Evolutionary conservation across 2,113 vertebrate species (phyloP).

Genomic region (Brachyhypopomus gauderio): DNA sequence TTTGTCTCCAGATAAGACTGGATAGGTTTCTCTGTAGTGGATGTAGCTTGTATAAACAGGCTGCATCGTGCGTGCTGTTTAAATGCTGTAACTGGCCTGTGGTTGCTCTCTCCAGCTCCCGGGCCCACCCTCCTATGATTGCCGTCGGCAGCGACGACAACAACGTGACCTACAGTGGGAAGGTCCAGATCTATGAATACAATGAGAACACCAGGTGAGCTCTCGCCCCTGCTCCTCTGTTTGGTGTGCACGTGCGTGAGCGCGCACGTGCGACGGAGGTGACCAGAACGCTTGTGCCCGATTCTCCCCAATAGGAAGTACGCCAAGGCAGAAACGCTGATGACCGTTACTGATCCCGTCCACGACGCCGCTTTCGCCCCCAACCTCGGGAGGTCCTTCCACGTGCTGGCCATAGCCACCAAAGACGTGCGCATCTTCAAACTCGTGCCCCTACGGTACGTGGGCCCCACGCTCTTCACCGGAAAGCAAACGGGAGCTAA

Average conservation of each 20-base stretch:
- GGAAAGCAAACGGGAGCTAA: too few species aligned
- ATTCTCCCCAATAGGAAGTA: constrained; percentile 82
- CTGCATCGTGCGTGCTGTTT: too few species aligned
- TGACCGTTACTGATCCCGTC: constrained; percentile 93
- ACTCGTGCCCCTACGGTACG: constrained; percentile 89
- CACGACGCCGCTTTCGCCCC: constrained; percentile 96
- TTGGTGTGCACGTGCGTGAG: too few species aligned
- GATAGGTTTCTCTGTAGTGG: too few species aligned
- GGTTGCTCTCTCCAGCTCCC: constrained; percentile 75
- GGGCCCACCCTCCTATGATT: constrained; percentile 94
- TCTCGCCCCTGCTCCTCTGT: too few species aligned
- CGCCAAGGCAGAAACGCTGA: constrained; percentile 92
- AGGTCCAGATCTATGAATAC: constrained; percentile 98
- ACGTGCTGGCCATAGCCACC: constrained; percentile 93
- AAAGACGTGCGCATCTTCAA: constrained; percentile 98
- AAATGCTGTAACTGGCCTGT: background rate
- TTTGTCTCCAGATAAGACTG: too few species aligned
- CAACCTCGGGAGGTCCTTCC: constrained; percentile 96
- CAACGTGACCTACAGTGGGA: constrained; percentile 87
- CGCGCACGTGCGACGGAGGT: too few species aligned
- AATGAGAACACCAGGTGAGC: constrained; percentile 94
- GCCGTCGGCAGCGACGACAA: constrained; percentile 96
- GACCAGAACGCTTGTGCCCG: background rate
- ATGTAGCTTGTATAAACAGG: too few species aligned
- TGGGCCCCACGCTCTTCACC: too few species aligned